Evolutionary conservation across 2,888 invertebrate species (phyloP), one percentile per base, ranked within the genome.

Genomic region (Gastrophysa polygoni): DNA sequence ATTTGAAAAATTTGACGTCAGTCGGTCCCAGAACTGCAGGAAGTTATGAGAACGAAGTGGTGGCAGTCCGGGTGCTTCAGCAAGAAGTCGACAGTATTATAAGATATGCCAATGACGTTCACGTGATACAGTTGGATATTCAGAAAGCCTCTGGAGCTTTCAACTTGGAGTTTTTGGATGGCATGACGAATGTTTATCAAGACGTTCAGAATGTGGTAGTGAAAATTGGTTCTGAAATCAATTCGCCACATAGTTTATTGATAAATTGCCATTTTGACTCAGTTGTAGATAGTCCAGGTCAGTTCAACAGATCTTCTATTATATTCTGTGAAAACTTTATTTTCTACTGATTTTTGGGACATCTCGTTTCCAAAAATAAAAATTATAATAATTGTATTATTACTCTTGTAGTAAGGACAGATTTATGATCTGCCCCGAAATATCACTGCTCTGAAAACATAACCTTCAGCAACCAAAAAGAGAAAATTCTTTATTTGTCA

Each of bases 191-290:
- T 75, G 88, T 88, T 52, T 92, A 92, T 73, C 83, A 85, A 69
- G 87, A 89, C 75, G 85, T 87, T 61, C 85, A 86, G 71, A 91
- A 91, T 79, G 84, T 91, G 38, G 80, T 90, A 49, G 90, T 88
- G 18, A 87, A 85, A 78, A 82, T 91, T 62, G 86, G 88, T 34
- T 86, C 89, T 0, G 78, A 78, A 44, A 80, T 82, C 62, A 78
- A 82, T 63, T 84, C 85, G 4, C 82, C 85, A 56, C 81, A 85
- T 73, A 87, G 87, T 77, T 80, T 91, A 61, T 81, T 92, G 62
- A 82, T 92, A 61, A 92, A 92, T 78, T 92, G 92, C 77, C 92
- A 92, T 80, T 91, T 88, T 79, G 92, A 92, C 78, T 86, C 89
- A 43, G 88, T 90, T 65, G 83, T 88, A 10, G 89, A 88, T 72